These are phyloP conservation scores for Clepsis dumicolana DNA, from an alignment of 2,888 invertebrate genomes.

Conservation along the genomic window DNA sequence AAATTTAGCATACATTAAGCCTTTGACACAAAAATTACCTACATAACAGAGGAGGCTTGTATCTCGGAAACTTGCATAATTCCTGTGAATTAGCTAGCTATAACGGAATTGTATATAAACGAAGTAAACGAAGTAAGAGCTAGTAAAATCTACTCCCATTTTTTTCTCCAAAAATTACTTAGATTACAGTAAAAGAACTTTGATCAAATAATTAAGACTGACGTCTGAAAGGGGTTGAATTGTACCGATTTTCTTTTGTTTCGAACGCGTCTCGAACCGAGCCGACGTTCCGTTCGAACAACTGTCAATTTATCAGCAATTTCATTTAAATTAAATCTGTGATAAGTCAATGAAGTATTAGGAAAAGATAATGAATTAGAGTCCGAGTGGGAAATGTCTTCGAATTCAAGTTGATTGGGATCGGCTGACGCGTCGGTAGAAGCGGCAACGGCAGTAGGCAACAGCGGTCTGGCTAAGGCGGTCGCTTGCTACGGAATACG, in stretches of 20 bases:
- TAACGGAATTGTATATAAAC: too few relatives aligned
- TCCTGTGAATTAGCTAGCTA: too few relatives aligned
- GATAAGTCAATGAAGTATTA: constrained; percentile 39
- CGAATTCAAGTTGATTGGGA: constrained; percentile 8
- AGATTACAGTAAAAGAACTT: background rate
- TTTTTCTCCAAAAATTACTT: background rate
- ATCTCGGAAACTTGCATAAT: too few relatives aligned
- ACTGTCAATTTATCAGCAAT: constrained; percentile 14
- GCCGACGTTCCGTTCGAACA: constrained; percentile 7
- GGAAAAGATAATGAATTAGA: constrained; percentile 36
- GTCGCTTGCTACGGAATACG: constrained; percentile 16
- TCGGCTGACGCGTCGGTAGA: background rate
- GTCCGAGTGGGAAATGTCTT: constrained; percentile 25
- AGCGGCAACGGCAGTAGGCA: constrained; percentile 32
- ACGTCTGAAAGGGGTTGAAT: constrained; percentile 1
- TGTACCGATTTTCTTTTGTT: constrained; percentile 20
- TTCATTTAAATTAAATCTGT: constrained; percentile 30
- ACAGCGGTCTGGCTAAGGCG: background rate
- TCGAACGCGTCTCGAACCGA: background rate
- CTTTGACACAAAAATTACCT: too few relatives aligned
- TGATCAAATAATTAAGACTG: constrained; percentile 3
- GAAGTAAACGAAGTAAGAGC: background rate
- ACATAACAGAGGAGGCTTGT: too few relatives aligned
- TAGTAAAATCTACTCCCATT: background rate
- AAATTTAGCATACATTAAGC: too few relatives aligned